A percentile compares a stretch with the other conserved stretches of the same genome.
Evolutionary conservation across 2,113 vertebrate species (phyloP).

Genomic region (mouse (Mus musculus)): GRCm39 chr14:104119501-104120000

Average conservation of each 20-base stretch:
- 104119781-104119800: background rate
- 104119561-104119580: background rate
- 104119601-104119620: background rate
- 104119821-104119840: background rate
- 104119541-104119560: background rate
- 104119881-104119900: constrained; percentile 2
- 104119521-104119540: background rate
- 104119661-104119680: background rate
- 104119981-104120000: constrained; percentile 14
- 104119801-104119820: background rate
- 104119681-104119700: background rate
- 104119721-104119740: background rate
- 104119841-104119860: background rate
- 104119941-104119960: background rate
- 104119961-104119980: background rate
- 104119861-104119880: background rate
- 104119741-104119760: background rate
- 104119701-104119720: background rate
- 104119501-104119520: background rate
- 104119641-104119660: background rate
- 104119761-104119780: background rate
- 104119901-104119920: constrained; percentile 1
- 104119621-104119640: background rate
- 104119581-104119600: constrained; percentile 4
- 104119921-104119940: background rate